Evolutionary conservation across 1,140 invertebrate species (phyloP), one percentile per base, ranked within the genome.

Genomic region (Chymomyza costata): DNA sequence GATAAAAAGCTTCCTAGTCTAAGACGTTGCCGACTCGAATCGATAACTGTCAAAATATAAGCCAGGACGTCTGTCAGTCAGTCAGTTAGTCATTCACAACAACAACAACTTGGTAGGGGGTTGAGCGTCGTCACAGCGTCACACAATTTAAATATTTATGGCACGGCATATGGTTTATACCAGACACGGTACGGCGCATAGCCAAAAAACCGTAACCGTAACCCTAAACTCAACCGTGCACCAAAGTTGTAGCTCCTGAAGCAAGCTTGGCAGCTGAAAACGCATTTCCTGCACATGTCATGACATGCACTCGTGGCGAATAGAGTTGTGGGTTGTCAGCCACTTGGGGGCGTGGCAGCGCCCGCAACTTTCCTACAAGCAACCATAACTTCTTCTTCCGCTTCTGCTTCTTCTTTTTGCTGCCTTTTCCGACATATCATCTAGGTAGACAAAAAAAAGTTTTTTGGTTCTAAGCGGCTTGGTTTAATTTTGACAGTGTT

Each of bases 41-140:
- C 71, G 73, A 78, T 78, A 80, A 71, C 63, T 80, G 71, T 78
- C 71, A 78, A 80, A 78, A 80, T 67, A 78, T 80, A 80, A 78
- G 71, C 66, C 67, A 65, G 66, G 57, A 49, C 66, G 66, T n/a
- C n/a, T n/a, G n/a, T n/a, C n/a, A n/a, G n/a, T n/a, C n/a, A n/a
- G n/a, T n/a, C n/a, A n/a, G n/a, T n/a, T n/a, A n/a, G n/a, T n/a
- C n/a, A n/a, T n/a, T n/a, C n/a, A n/a, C 71, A 64, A 66, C 71
- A 76, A 53, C 65, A 47, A 64, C 59, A 65, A 46, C 25, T 43
- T 28, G 16, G 43, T 16, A 15, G 34, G 15, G 16, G 14, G 13
- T 3, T 6, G 40, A 16, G 34, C 54, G 53, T 50, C 56, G 35
- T 51, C 34, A 61, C 34, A 49, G 48, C 57, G 62, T 51, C 55